Percentiles rank a stretch among this genome's conserved stretches.
Evolutionary conservation across 2,113 vertebrate genomes (phyloP).

Genomic region (Pseudolaguvia tuberculata): DNA sequence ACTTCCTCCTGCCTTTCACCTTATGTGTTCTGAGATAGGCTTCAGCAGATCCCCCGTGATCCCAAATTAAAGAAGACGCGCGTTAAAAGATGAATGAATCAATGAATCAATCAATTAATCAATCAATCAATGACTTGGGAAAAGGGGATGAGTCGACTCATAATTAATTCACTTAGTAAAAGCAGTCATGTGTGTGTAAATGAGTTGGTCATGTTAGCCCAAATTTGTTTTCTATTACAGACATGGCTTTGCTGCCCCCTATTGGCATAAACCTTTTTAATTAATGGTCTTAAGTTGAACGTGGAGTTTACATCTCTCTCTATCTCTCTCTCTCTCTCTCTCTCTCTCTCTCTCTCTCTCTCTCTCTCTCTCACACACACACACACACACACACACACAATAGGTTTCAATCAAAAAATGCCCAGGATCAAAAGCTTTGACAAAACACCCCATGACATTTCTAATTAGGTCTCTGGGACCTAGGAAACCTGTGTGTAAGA

Average conservation of each 20-base stretch:
- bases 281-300: slow-evolving; percentile 1
- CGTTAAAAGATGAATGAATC: too few species aligned
- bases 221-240: not conserved
- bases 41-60: too few species aligned
- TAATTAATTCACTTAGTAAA: too few species aligned
- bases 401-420: not conserved
- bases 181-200: not conserved
- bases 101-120: too few species aligned
- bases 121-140: too few species aligned
- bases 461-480: slow-evolving; percentile 42
- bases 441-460: slow-evolving; percentile 15
- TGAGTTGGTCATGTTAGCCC: not conserved
- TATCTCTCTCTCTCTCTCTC: too few species aligned
- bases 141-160: not conserved
- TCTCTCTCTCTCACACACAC: not conserved
- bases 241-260: not conserved
- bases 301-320: not conserved
- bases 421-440: slow-evolving; percentile 2
- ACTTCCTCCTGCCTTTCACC: too few species aligned
- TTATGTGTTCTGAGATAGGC: too few species aligned
- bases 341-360: too few species aligned
- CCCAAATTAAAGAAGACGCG: too few species aligned
- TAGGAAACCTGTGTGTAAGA: slow-evolving; percentile 15
- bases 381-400: slow-evolving; percentile 13
- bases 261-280: not conserved